A percentile compares a stretch with the other conserved stretches of the same genome.
These are phyloP conservation scores for Mercenaria mercenaria DNA, from an alignment of 1,140 invertebrate species.

Conservation along the genomic window DNA sequence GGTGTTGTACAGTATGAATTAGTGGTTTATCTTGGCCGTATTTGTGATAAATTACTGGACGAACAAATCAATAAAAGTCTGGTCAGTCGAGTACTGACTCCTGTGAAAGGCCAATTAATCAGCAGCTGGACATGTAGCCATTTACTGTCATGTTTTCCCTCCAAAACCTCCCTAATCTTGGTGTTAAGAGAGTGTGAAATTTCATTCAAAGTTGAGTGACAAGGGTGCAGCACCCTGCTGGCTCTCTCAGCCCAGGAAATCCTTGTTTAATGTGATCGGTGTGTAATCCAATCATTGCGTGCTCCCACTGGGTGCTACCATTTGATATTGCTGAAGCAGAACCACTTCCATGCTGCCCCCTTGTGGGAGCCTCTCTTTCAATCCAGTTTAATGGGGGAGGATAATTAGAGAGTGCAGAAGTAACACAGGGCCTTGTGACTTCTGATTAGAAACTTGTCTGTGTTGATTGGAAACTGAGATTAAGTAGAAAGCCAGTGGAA, in stretches of 20 bases:
- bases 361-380: slow-evolving; percentile 1
- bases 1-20: neutral
- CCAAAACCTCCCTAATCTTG: slow-evolving; percentile 54
- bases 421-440: neutral
- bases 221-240: slow-evolving; percentile 13
- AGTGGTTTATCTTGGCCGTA: neutral
- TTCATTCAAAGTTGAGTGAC: slow-evolving; percentile 47
- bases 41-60: slow-evolving; percentile 28
- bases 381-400: neutral
- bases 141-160: slow-evolving; percentile 56
- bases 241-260: slow-evolving; percentile 35
- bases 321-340: neutral
- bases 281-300: slow-evolving; percentile 57
- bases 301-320: slow-evolving; percentile 4
- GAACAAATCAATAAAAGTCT: slow-evolving; percentile 59
- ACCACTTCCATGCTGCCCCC: slow-evolving; percentile 8
- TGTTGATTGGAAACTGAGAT: too few species aligned
- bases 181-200: slow-evolving; percentile 62
- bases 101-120: slow-evolving; percentile 56
- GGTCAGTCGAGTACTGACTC: slow-evolving; percentile 29
- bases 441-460: neutral
- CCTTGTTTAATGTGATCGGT: slow-evolving; percentile 62
- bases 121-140: slow-evolving; percentile 47
- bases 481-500: too few species aligned
- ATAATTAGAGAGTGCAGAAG: slow-evolving; percentile 3